A percentile compares a stretch with the other conserved stretches of the same genome.
Evolutionary conservation across 2,113 vertebrate species (phyloP).

Genomic region (Ardeotis arabs): DNA sequence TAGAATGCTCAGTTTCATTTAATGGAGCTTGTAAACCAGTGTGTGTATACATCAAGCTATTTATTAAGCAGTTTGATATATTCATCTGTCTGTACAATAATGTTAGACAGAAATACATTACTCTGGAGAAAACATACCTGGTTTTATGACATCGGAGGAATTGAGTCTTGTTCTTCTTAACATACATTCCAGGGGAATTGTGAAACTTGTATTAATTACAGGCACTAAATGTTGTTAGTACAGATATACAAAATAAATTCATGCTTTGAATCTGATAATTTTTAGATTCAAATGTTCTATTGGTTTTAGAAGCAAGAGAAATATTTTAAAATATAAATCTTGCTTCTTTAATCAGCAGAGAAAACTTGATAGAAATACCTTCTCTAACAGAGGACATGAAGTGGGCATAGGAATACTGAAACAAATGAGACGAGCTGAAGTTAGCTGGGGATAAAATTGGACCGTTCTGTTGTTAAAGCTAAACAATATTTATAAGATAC

Average conservation of each 20-base stretch:
- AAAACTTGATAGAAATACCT: neutral
- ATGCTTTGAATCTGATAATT: neutral
- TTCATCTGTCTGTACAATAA: neutral
- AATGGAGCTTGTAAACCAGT: neutral
- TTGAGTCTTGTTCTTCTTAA: neutral
- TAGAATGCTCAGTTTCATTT: neutral
- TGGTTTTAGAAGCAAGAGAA: neutral
- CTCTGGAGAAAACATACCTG: neutral
- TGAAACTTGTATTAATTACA: neutral
- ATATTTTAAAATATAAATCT: neutral
- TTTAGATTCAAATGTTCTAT: neutral
- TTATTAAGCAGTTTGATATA: neutral
- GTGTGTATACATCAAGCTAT: neutral
- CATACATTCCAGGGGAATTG: fast-evolving
- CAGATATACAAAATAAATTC: neutral
- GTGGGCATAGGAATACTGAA: neutral
- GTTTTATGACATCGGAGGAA: neutral
- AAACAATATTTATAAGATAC: neutral
- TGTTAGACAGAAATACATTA: neutral
- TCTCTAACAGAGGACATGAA: neutral
- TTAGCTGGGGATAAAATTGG: neutral
- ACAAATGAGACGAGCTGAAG: neutral
- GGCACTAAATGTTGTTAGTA: neutral
- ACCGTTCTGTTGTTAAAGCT: neutral
- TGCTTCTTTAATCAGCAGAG: neutral